Conservation (phyloP, 1,140 invertebrate genomes). For the Pogonognathellus flavescens region DNA sequence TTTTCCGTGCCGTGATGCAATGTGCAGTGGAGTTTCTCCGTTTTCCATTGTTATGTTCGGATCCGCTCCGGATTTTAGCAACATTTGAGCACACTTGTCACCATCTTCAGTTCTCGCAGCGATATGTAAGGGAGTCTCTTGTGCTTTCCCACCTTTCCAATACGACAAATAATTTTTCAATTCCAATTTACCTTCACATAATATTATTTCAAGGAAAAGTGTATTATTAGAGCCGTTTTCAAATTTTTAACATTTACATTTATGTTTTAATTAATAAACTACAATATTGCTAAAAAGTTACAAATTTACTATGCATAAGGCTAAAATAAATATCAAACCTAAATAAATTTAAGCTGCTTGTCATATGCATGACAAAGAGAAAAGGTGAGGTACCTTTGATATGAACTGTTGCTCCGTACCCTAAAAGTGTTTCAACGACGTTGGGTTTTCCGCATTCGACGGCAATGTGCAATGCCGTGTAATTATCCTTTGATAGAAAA, state of each 20-base stretch:
- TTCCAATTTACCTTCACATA: too few species aligned
- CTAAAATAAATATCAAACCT: too few species aligned
- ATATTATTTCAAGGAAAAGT: too few species aligned
- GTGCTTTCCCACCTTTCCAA: conserved; percentile 78
- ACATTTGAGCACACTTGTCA: conserved; percentile 96
- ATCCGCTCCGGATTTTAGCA: conserved; percentile 96
- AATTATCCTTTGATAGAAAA: conserved; percentile 83
- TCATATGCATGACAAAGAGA: too few species aligned
- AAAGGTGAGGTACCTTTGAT: conserved; percentile 79
- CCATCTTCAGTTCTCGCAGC: conserved; percentile 92
- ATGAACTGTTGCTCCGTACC: conserved; percentile 96
- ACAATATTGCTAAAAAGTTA: too few species aligned
- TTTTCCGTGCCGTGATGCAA: conserved; percentile 84
- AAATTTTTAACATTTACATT: too few species aligned
- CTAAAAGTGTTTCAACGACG: conserved; percentile 96
- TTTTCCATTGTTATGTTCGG: conserved; percentile 93
- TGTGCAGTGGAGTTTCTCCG: conserved; percentile 74
- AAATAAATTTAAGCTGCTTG: too few species aligned
- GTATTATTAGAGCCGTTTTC: too few species aligned
- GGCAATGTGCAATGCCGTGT: conserved; percentile 97
- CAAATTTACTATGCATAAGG: too few species aligned
- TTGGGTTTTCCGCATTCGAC: conserved; percentile 95
- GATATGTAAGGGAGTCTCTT: conserved; percentile 96
- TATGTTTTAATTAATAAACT: too few species aligned
- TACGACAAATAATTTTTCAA: background rate